phyloP scores from a whole-genome alignment of 2,888 invertebrate species.

The Pomacea canaliculata region DNA sequence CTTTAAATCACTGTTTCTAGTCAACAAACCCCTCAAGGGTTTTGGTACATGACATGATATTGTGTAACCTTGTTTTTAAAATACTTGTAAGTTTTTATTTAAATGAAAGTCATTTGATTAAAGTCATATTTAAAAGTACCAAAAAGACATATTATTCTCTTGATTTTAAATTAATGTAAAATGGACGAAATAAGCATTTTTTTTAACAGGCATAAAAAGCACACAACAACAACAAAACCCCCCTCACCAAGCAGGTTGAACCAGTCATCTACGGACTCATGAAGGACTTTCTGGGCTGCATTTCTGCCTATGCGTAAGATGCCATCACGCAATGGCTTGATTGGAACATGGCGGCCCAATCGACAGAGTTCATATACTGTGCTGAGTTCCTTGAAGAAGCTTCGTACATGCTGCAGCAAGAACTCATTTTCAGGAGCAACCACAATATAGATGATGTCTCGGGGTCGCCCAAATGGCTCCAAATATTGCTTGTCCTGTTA shows the following conservation, averaged over 20 bases:
- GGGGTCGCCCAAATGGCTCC: conserved; percentile 94
- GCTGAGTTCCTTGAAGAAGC: conserved; percentile 93
- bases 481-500: conserved; percentile 86
- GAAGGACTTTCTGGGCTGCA: conserved; percentile 76
- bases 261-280: conserved; percentile 86
- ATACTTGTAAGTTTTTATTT: no score
- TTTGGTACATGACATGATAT: no score
- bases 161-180: no score
- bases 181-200: no score
- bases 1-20: no score
- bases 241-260: conserved; percentile 79
- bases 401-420: conserved; percentile 81
- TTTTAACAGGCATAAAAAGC: no score
- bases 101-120: no score
- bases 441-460: conserved; percentile 95
- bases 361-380: conserved; percentile 94
- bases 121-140: no score
- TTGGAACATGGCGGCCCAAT: conserved; percentile 92
- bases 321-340: conserved; percentile 87
- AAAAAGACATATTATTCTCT: no score
- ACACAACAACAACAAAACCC: no score
- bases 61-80: no score
- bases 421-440: conserved; percentile 93
- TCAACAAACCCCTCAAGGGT: no score
- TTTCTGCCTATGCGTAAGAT: conserved; percentile 84